Evolutionary conservation across 2,797 vertebrate species (phyloP), one percentile per base, ranked within the genome.

Genomic region (Neomorphus geoffroyi): DNA sequence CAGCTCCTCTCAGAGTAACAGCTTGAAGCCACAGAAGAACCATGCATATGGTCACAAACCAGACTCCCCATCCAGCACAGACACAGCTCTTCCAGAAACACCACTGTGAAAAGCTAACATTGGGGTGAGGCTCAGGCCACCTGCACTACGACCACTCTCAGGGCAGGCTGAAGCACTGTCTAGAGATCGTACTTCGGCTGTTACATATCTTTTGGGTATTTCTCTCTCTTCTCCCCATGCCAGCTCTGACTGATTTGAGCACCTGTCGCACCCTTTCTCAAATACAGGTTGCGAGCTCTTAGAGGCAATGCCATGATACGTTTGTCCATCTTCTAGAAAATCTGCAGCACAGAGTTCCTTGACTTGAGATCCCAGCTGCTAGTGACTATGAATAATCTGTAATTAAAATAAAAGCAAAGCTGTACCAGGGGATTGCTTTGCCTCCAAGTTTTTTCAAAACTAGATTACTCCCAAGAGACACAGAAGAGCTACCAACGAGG

Each of bases 371-470:
- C 53, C 65, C 53, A 92, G 45, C 48, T 88, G 45, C 74, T 33
- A 72, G 45, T 16, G 22, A 37, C 66, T 82, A 80, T 5, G 3
- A 90, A 61, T 66, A 94, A 88, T 46, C 84, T 8, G 4, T 90
- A 80, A 95, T 92, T 86, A 96, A 92, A 85, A 89, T 53, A 86
- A 70, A 91, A 90, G 70, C 30, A 57, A 88, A 78, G 53, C 61
- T 57, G 50, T 27, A 78, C 28, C 46, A 74, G 18, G 65, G 50
- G 50, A 94, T 2, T 90, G 51, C 26, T 84, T 51, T 75, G 58
- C 58, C 78, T 92, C 41, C 50, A 91, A 91, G 90, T 95, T 83
- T 94, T 81, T 50, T 73, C 64, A 61, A 75, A 64, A 65, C 57
- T 87, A 66, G 37, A 53, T 53, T 84, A 67, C 35, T 80, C 83